Conservation (phyloP, 2,888 invertebrate species). For the Amblyjoppa proteus region DNA sequence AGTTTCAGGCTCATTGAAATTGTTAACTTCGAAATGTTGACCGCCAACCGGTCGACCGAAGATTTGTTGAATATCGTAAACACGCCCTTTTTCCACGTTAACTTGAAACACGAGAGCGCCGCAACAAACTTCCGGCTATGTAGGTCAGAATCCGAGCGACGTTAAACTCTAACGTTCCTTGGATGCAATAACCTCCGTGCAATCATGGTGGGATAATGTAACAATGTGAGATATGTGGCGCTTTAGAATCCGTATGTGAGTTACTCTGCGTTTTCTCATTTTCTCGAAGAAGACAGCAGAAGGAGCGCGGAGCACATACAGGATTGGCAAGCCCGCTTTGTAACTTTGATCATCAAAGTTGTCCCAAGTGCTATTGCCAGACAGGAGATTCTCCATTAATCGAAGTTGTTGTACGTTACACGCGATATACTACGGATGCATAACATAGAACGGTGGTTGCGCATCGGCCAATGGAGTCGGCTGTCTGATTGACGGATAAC, state of each 20-base stretch:
- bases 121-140: neutral
- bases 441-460: constrained; percentile 50
- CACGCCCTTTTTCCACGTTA: neutral
- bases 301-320: constrained; percentile 10
- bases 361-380: constrained; percentile 65
- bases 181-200: constrained; percentile 12
- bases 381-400: constrained; percentile 66
- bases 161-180: neutral
- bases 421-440: constrained; percentile 47
- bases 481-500: constrained; percentile 45
- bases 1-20: too few species aligned
- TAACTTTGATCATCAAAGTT: constrained; percentile 69
- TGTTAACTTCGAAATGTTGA: neutral
- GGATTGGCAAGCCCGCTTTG: constrained; percentile 40
- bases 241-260: constrained; percentile 24
- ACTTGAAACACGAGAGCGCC: neutral
- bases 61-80: neutral
- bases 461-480: constrained; percentile 35
- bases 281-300: constrained; percentile 10
- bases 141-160: neutral
- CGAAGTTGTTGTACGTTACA: constrained; percentile 61
- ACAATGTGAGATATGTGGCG: constrained; percentile 14
- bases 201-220: constrained; percentile 31
- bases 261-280: constrained; percentile 22
- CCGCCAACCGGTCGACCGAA: neutral